Percentiles rank a stretch among this genome's conserved stretches.
Conservation (phyloP, 1,140 invertebrate species). For the Adelges cooleyi region DNA sequence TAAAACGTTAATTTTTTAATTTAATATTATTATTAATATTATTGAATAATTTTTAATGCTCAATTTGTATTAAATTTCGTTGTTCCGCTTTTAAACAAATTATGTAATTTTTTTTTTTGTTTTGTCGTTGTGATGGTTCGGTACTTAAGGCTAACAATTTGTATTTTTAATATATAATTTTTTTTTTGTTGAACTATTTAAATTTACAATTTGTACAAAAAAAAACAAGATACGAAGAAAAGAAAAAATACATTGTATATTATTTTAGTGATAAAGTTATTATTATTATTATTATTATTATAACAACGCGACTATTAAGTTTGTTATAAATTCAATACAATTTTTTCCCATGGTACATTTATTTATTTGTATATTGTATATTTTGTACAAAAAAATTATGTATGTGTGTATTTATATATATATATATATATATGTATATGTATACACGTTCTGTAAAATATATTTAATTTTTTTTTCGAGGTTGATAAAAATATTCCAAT, state of each 20-base stretch:
- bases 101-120: slow-evolving; percentile 22
- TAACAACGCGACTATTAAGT: slow-evolving; percentile 24
- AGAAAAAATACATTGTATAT: slow-evolving; percentile 4
- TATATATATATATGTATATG: background rate
- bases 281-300: too few relatives aligned
- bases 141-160: slow-evolving; percentile 26
- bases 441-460: slow-evolving; percentile 4
- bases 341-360: slow-evolving; percentile 15
- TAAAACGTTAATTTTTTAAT: slow-evolving; percentile 25
- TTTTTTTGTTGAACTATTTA: slow-evolving; percentile 26
- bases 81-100: slow-evolving; percentile 21
- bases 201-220: slow-evolving; percentile 20
- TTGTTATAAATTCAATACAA: slow-evolving; percentile 18
- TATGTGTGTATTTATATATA: background rate
- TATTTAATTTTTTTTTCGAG: slow-evolving; percentile 14
- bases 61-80: slow-evolving; percentile 26
- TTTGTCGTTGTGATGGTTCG: slow-evolving; percentile 27
- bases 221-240: background rate
- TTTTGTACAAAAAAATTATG: too few relatives aligned
- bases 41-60: slow-evolving; percentile 27
- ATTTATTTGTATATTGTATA: background rate
- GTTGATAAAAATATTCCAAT: slow-evolving; percentile 28
- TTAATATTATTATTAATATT: too few relatives aligned
- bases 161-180: too few relatives aligned
- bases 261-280: slow-evolving; percentile 17